Base-by-base conservation (phyloP, 2,113 vertebrate species). In the Pedetes capensis region DNA sequence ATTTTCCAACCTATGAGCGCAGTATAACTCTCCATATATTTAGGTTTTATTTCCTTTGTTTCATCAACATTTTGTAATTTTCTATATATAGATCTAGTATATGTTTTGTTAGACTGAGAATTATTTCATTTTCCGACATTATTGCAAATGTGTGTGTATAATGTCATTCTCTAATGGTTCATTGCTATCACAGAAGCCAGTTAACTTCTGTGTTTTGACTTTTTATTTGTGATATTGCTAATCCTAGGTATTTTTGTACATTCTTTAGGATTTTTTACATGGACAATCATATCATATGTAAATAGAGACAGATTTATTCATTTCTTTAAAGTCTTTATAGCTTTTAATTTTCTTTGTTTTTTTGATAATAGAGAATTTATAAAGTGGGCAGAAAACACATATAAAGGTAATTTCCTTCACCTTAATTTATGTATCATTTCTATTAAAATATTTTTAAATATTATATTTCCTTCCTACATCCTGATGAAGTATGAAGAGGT, bases 61-160 rank as follows among this genome's bases (percentile, higher is more conserved):
- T 88, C 14, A 72, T 64, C 13, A 71, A 2, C 8, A 83, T 86
- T 89, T 79, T 93, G 37, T 72, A 61, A 20, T 83, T 95, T 92
- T 95, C 23, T 82, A 37, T 34, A 59, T 82, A 74, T 5, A 78
- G 29, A 78, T 76, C 6, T 0, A 14, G 9, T 82, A 57, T 3
- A 22, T 83, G 18, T 51, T 88, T 96, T 87, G 17, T 83, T 83
- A 78, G 5, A 68, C 83, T 83, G 83, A 13, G 71, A 49, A 79
- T 25, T 89, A 68, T 91, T 88, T 91, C 17, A 59, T 96, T 78
- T 89, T 72, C 37, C 95, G 78, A 22, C 55, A 59, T 22, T 82
- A 89, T 61, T 78, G 37, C 47, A 86, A 95, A 44, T 88, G 10
- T 47, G 51, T 69, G 34, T n/a, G 17, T 76, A 18, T 66, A 11